Evolutionary conservation across 2,797 vertebrate species (phyloP).

Genomic region (Sebastes elongatus): DNA sequence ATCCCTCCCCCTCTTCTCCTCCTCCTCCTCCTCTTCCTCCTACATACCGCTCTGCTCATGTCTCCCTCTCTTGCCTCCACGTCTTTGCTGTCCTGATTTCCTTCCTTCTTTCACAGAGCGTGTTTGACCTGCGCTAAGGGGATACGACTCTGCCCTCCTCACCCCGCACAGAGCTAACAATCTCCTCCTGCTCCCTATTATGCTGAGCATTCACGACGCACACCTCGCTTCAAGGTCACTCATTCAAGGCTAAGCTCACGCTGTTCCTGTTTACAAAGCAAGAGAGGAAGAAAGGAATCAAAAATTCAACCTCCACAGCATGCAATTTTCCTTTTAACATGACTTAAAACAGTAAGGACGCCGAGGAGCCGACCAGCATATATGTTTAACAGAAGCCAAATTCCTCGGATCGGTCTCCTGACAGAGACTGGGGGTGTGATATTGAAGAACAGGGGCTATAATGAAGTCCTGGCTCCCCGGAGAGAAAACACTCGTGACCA

Average conservation of each 20-base stretch:
- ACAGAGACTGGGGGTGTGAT: constrained; percentile 16
- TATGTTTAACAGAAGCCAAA: constrained; percentile 16
- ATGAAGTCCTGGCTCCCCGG: constrained; percentile 57
- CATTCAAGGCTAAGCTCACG: constrained; percentile 2
- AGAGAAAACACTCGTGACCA: constrained; percentile 60
- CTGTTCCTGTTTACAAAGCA: constrained; percentile 27
- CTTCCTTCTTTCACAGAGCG: constrained; percentile 35
- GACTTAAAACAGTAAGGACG: background rate
- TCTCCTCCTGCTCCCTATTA: constrained; percentile 36
- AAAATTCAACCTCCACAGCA: constrained; percentile 2
- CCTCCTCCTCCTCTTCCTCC: constrained; percentile 21
- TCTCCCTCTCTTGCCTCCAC: constrained; percentile 18
- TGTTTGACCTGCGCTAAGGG: constrained; percentile 55
- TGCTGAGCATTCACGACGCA: background rate
- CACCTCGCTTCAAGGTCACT: constrained; percentile 46
- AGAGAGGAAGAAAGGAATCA: constrained; percentile 6
- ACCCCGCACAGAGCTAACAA: constrained; percentile 30
- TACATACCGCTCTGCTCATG: background rate
- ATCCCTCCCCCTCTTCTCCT: background rate
- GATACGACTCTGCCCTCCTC: constrained; percentile 28
- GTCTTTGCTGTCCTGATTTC: constrained; percentile 53
- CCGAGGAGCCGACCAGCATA: background rate
- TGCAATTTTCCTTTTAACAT: background rate
- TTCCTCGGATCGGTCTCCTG: constrained; percentile 31
- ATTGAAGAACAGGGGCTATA: constrained; percentile 44